Evolutionary conservation across 1,140 invertebrate species (phyloP).

Genomic region (Aphelenchoides avenae): DNA sequence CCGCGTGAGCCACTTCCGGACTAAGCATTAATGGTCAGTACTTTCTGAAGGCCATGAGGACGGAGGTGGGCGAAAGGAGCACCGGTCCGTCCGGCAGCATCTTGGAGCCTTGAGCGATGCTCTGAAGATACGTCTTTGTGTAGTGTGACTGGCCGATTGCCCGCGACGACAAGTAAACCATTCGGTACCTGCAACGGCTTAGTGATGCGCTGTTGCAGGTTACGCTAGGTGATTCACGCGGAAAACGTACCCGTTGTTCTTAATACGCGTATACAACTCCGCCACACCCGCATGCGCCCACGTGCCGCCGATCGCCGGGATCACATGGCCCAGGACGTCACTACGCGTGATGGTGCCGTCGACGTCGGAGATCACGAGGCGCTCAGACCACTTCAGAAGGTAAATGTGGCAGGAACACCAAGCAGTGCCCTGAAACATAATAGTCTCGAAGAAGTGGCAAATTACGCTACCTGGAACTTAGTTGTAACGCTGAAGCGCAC

Average conservation of each 20-base stretch:
- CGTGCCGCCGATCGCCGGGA: constrained; percentile 93
- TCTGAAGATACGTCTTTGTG: constrained; percentile 90
- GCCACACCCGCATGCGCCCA: constrained; percentile 96
- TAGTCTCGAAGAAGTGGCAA: constrained; percentile 83
- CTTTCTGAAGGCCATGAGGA: constrained; percentile 90
- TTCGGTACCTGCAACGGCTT: constrained; percentile 58
- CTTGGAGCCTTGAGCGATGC: constrained; percentile 84
- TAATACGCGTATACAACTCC: constrained; percentile 92
- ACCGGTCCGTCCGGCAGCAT: constrained; percentile 91
- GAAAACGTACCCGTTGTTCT: constrained; percentile 92
- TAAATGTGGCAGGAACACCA: constrained; percentile 92
- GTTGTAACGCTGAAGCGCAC: constrained; percentile 96
- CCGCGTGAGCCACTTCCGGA: too few relatives aligned
- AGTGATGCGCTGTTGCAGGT: neutral
- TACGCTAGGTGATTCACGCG: neutral
- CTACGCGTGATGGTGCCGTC: constrained; percentile 99
- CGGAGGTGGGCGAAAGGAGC: constrained; percentile 89
- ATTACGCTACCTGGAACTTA: constrained; percentile 89
- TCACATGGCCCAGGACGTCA: constrained; percentile 94
- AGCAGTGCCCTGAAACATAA: constrained; percentile 94
- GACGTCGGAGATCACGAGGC: constrained; percentile 97
- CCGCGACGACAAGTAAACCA: constrained; percentile 80
- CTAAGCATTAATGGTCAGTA: too few relatives aligned
- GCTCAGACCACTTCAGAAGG: constrained; percentile 91
- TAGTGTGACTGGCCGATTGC: constrained; percentile 83